phyloP scores from a whole-genome alignment of 2,888 invertebrate genomes.

The Trichopria drosophilae region DNA sequence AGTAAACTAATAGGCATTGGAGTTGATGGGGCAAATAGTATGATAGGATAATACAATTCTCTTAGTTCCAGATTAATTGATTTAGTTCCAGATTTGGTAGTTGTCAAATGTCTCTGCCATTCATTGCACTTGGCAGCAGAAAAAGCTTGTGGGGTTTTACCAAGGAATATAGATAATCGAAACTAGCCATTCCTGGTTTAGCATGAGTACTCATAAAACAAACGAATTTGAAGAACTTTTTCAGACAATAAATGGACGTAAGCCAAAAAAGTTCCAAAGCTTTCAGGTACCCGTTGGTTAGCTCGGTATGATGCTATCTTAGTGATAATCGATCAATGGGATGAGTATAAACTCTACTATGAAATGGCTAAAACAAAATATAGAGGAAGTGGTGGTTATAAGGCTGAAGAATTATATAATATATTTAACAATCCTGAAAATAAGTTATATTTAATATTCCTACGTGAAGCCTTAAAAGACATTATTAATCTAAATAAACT shows the following conservation, averaged over 20 bases:
- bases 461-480: conserved; percentile 27
- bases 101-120: no score
- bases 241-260: no score
- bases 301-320: conserved; percentile 21
- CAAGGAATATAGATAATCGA: no score
- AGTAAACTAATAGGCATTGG: conserved; percentile 37
- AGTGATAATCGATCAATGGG: conserved; percentile 38
- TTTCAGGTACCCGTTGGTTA: conserved; percentile 25
- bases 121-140: no score
- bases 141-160: no score
- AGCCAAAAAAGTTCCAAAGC: conserved; percentile 18
- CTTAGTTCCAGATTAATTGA: no score
- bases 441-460: conserved; percentile 30
- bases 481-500: conserved; percentile 31
- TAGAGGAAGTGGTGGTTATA: conserved; percentile 32
- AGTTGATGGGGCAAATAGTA: conserved; percentile 38
- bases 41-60: conserved; percentile 36
- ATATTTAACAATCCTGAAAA: conserved; percentile 33
- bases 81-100: no score
- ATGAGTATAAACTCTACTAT: conserved; percentile 42
- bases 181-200: no score
- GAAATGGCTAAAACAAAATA: conserved; percentile 34
- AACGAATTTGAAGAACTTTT: no score
- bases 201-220: no score
- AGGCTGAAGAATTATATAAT: conserved; percentile 26